Evolutionary conservation across 2,888 invertebrate genomes (phyloP).

Genomic region (Melinopterus prodromus): DNA sequence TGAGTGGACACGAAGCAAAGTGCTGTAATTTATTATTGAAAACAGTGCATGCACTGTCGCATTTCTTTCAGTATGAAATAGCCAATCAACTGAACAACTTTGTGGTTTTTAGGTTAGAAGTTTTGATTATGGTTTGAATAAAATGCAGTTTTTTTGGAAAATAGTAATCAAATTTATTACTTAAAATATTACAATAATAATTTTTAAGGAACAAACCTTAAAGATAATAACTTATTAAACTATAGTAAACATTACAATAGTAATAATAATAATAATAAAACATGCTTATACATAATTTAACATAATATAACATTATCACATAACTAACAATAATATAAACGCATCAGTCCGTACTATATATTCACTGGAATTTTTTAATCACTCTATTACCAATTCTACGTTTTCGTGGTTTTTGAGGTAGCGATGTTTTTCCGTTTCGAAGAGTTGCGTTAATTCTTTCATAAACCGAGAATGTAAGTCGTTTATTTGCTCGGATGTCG

Average conservation of each 20-base stretch:
- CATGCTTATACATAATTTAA: not conserved
- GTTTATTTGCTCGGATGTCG: constrained; percentile 78
- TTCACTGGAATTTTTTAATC: constrained; percentile 27
- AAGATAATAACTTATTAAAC: not conserved
- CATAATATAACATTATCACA: constrained; percentile 15
- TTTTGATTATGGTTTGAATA: not conserved
- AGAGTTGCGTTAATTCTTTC: constrained; percentile 72
- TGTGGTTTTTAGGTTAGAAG: no score
- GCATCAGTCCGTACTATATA: not conserved
- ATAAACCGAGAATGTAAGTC: constrained; percentile 80
- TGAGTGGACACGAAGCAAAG: no score
- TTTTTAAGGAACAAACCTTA: not conserved
- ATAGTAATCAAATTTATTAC: not conserved
- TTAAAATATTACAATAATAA: not conserved
- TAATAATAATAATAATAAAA: not conserved
- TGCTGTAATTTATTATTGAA: no score
- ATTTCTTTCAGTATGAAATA: no score
- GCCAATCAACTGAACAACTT: no score
- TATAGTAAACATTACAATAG: not conserved
- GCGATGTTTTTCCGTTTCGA: constrained; percentile 84
- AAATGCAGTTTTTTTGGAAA: not conserved
- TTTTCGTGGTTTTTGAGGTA: constrained; percentile 72
- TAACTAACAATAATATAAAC: constrained; percentile 7
- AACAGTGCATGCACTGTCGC: no score
- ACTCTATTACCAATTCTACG: constrained; percentile 62